Conservation (phyloP, 2,888 invertebrate genomes). For the Patella ulyssiponensis region DNA sequence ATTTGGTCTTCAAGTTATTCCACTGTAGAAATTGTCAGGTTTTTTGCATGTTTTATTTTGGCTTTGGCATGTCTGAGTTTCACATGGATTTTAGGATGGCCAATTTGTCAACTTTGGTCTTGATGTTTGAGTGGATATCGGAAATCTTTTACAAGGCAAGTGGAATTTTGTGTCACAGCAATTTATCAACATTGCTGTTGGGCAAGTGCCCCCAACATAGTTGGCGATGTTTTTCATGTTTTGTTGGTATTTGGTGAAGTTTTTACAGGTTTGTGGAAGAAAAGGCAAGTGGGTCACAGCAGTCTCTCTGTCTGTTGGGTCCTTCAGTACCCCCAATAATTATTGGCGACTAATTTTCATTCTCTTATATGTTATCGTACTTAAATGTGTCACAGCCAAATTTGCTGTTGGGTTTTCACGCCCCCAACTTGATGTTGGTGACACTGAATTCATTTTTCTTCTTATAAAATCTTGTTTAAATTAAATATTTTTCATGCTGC, state of each 20-base stretch:
- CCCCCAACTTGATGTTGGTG: conserved; percentile 36
- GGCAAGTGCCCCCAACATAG: conserved; percentile 11
- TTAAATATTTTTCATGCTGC: neutral
- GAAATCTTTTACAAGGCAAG: conserved; percentile 16
- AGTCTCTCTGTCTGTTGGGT: conserved; percentile 21
- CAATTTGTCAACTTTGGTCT: neutral
- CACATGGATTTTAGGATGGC: conserved; percentile 5
- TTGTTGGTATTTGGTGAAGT: neutral
- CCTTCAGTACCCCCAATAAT: conserved; percentile 26
- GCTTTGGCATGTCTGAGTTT: conserved; percentile 1
- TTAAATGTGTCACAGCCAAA: conserved; percentile 25
- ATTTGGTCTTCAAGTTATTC: neutral
- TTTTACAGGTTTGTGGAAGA: neutral
- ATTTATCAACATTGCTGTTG: conserved; percentile 10
- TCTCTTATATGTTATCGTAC: conserved; percentile 9
- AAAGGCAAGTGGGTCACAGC: conserved; percentile 26
- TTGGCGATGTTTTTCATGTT: conserved; percentile 2
- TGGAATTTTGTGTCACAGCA: conserved; percentile 16
- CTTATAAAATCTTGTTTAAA: too few species aligned
- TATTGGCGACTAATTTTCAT: conserved; percentile 28
- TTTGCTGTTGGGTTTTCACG: conserved; percentile 39
- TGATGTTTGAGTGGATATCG: neutral
- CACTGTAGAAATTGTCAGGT: conserved; percentile 7
- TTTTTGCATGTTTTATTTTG: conserved; percentile 12
- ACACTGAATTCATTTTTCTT: conserved; percentile 12